A percentile compares a stretch with the other conserved stretches of the same genome.
These are phyloP conservation scores for Cheiracanthium punctorium DNA, from an alignment of 2,888 invertebrate species.

Conservation along the genomic window DNA sequence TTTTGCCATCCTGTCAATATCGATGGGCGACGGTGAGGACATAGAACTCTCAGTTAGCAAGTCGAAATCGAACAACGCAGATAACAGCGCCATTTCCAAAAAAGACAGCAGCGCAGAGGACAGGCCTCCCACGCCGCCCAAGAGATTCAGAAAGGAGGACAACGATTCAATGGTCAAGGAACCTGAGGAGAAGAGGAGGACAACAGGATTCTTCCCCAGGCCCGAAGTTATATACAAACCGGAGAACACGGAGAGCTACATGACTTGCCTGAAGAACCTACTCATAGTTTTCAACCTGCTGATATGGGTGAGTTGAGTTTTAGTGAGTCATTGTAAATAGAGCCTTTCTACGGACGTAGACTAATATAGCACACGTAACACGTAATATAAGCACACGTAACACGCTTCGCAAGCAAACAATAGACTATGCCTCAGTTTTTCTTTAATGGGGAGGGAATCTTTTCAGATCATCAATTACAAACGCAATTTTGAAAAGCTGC, in stretches of 20 bases:
- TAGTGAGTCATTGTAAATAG: neutral
- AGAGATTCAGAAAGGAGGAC: slow-evolving; percentile 24
- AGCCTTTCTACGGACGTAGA: neutral
- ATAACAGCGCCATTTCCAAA: neutral
- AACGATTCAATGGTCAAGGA: neutral
- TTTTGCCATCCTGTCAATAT: too few species aligned
- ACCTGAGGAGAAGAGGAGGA: slow-evolving; percentile 14
- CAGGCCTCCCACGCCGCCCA: slow-evolving; percentile 47
- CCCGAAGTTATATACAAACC: slow-evolving; percentile 53
- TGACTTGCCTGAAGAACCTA: slow-evolving; percentile 84
- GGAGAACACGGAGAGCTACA: slow-evolving; percentile 36
- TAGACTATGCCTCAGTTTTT: too few species aligned
- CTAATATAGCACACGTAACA: too few species aligned
- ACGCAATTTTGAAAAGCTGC: too few species aligned
- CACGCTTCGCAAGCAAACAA: too few species aligned
- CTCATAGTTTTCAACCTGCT: slow-evolving; percentile 88
- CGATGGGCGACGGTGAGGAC: neutral
- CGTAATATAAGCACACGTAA: too few species aligned
- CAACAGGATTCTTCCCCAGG: slow-evolving; percentile 14
- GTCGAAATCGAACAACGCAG: neutral
- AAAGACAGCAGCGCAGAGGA: neutral
- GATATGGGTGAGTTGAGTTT: slow-evolving; percentile 82
- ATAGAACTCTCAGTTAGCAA: neutral
- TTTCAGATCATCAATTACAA: too few species aligned
- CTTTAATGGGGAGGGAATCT: too few species aligned